Base-by-base conservation (phyloP, 2,113 vertebrate species). In the Tyrannus savana region DNA sequence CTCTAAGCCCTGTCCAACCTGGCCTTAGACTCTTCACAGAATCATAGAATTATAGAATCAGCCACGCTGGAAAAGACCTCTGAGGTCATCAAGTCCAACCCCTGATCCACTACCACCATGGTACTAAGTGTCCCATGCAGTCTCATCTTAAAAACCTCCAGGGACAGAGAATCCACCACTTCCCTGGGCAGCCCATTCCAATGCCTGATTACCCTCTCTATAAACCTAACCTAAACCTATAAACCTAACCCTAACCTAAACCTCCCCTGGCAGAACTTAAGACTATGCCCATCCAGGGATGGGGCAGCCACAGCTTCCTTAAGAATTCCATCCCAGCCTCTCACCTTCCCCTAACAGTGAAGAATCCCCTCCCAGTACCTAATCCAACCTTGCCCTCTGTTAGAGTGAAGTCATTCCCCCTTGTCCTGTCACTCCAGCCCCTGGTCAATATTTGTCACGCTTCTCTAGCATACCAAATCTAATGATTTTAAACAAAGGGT, bases 1-100 rank as follows among this genome's bases (percentile, higher is more conserved):
- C 44, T 44, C 53, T 44, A 31, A 42, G 19, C 13, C 52, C 14
- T 0, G 0, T 19, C 64, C 63, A 53, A 1, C 28, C 23, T 3
- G 47, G 23, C 33, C 41, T 55, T 16, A 24, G n/a, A 6, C 10
- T n/a, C 24, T 63, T 10, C 50, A 28, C 14, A 25, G 50, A 52
- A 52, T 52, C 50, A 52, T 3, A 50, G 49, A 49, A 49, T 49
- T 23, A 49, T 49, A 49, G 23, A 27, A 50, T 50, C 49, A 50
- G 49, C 25, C 14, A 16, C 25, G 49, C 16, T 50, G 49, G 49
- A 50, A 50, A 50, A 50, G 49, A 50, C 49, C 25, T 50, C 14
- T 27, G 14, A 27, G 49, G 27, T 50, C 25, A 50, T 50, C 14
- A 50, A 50, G 8, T 50, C 14, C 49, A 50, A 28, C 25, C 8